phyloP scores from a whole-genome alignment of 1,140 invertebrate genomes.

The Bombus haemorrhoidalis region DNA sequence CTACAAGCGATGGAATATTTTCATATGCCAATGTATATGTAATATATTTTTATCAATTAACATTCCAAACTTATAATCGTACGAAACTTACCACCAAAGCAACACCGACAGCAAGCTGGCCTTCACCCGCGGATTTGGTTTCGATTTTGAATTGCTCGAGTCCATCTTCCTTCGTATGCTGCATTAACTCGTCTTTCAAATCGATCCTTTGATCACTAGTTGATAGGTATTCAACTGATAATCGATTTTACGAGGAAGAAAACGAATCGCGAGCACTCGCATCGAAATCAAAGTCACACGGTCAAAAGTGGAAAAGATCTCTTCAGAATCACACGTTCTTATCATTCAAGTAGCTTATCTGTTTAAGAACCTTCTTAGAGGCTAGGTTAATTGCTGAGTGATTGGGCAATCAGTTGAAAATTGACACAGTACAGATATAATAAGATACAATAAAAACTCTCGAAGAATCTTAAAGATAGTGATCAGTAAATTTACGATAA shows the following conservation, averaged over 20 bases:
- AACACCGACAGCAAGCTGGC: conserved; percentile 69
- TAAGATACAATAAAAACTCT: background rate
- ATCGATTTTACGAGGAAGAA: background rate
- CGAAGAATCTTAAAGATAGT: background rate
- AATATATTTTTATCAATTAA: too few species aligned
- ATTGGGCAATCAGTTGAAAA: background rate
- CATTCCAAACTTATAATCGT: too few species aligned
- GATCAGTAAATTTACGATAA: background rate
- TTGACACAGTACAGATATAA: background rate
- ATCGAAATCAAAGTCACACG: background rate
- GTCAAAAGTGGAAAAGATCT: too few species aligned
- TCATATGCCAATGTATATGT: too few species aligned
- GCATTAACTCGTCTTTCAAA: conserved; percentile 42
- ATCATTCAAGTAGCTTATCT: background rate
- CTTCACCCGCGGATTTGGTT: conserved; percentile 72
- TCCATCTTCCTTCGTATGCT: conserved; percentile 62
- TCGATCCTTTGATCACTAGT: background rate
- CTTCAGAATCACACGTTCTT: background rate
- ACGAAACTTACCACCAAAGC: conserved; percentile 72
- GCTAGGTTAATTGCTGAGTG: background rate
- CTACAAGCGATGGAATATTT: too few species aligned
- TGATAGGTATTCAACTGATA: background rate
- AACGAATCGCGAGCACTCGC: too few species aligned
- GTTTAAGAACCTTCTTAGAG: background rate
- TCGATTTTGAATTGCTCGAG: conserved; percentile 54